Percentiles rank a stretch among this genome's conserved stretches.
These are phyloP conservation scores for Macropodus opercularis DNA, from an alignment of 2,797 vertebrate species.

Conservation along the genomic window DNA sequence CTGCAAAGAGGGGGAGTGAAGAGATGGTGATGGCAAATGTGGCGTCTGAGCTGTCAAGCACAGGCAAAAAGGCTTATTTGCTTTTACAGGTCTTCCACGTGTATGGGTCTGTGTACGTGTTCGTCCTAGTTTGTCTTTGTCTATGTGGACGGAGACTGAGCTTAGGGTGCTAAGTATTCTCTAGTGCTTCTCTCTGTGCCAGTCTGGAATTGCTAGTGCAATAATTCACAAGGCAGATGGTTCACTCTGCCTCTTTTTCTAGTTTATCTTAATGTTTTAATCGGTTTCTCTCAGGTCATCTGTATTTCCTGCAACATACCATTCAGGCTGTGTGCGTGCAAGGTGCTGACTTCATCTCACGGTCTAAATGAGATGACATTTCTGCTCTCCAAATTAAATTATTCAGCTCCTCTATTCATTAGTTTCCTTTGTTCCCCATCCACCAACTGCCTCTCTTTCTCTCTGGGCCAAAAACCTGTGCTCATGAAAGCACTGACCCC, in stretches of 20 bases:
- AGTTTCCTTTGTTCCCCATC: conserved; percentile 54
- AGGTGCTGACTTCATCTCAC: conserved; percentile 50
- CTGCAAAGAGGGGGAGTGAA: conserved; percentile 23
- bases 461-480: conserved; percentile 54
- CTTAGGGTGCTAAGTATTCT: conserved; percentile 54
- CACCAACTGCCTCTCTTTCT: conserved; percentile 48
- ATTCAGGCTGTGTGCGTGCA: conserved; percentile 1
- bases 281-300: conserved; percentile 43
- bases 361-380: conserved; percentile 67
- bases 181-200: conserved; percentile 33
- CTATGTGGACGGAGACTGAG: conserved; percentile 20
- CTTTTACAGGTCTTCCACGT: conserved; percentile 33
- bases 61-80: conserved; percentile 53
- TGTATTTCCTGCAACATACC: conserved; percentile 28
- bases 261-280: conserved; percentile 30
- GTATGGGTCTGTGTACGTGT: background rate
- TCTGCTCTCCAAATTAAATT: conserved; percentile 70
- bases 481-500: conserved; percentile 62
- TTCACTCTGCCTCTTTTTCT: conserved; percentile 19
- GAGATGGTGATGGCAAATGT: conserved; percentile 56
- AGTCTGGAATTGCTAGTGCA: conserved; percentile 39
- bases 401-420: conserved; percentile 67
- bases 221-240: conserved; percentile 56
- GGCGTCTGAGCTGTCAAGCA: conserved; percentile 58
- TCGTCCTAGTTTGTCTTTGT: conserved; percentile 1